Percentiles rank a stretch among this genome's conserved stretches.
These are phyloP conservation scores for Meliscaeva auricollis DNA, from an alignment of 2,888 invertebrate genomes.

Conservation along the genomic window DNA sequence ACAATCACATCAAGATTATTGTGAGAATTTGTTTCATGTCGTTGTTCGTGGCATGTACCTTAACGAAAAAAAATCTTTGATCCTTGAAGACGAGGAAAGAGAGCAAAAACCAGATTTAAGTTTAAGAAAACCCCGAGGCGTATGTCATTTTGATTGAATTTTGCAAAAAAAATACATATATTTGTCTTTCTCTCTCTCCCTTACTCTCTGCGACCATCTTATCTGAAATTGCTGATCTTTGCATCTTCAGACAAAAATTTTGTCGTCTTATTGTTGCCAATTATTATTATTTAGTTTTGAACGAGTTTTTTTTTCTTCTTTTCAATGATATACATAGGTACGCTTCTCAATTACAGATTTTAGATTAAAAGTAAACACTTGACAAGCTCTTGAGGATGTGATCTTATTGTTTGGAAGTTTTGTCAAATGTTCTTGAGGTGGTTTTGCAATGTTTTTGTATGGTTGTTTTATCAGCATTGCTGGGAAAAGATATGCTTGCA, in stretches of 20 bases:
- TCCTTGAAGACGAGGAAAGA: not conserved
- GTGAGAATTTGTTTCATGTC: constrained; percentile 49
- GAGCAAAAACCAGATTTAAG: constrained; percentile 31
- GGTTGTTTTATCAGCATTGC: not conserved
- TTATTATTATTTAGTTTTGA: constrained; percentile 27
- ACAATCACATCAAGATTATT: constrained; percentile 44
- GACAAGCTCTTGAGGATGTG: constrained; percentile 40
- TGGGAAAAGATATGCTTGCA: not conserved
- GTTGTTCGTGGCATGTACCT: not conserved
- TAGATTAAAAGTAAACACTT: constrained; percentile 62
- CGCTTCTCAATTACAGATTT: constrained; percentile 62
- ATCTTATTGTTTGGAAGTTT: not conserved
- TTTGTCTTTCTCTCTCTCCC: not conserved
- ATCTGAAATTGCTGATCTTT: constrained; percentile 11
- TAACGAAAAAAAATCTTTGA: not conserved
- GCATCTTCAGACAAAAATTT: constrained; percentile 33
- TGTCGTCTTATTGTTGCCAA: constrained; percentile 38
- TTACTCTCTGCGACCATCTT: not conserved
- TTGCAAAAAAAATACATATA: constrained; percentile 4
- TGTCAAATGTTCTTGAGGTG: constrained; percentile 6
- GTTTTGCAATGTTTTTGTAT: constrained; percentile 1
- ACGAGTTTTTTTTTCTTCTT: constrained; percentile 50
- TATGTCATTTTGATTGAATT: constrained; percentile 36
- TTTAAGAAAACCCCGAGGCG: constrained; percentile 34
- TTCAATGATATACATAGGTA: constrained; percentile 10